These are phyloP conservation scores for Rugalucina vietnamica DNA, from an alignment of 2,888 invertebrate species.

Conservation along the genomic window DNA sequence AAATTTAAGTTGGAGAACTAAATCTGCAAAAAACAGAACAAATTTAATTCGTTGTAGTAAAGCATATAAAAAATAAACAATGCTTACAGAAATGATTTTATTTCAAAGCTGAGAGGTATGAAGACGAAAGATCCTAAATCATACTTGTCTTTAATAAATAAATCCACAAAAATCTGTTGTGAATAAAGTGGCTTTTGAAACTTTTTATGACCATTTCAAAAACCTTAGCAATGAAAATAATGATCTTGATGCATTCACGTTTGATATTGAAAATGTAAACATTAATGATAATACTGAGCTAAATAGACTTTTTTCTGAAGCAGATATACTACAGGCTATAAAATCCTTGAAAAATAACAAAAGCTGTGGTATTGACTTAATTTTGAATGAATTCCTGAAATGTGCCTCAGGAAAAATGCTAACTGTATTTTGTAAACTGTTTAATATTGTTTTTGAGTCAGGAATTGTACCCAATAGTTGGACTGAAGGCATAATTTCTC, in stretches of 20 bases:
- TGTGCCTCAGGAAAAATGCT: conserved; percentile 1
- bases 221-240: background rate
- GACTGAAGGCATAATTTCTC: background rate
- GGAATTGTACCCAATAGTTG: background rate
- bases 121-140: background rate
- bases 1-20: background rate
- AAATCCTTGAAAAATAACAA: background rate
- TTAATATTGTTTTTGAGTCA: background rate
- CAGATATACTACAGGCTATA: background rate
- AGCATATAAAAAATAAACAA: background rate
- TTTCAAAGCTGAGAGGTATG: background rate
- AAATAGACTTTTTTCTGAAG: background rate
- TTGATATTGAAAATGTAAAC: background rate
- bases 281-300: background rate
- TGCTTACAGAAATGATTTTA: background rate
- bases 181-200: background rate
- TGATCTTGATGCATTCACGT: background rate
- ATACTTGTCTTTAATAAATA: conserved; percentile 2
- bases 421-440: background rate
- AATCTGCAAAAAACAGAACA: background rate
- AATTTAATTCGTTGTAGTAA: background rate
- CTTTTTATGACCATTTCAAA: conserved; percentile 9
- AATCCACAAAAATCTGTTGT: background rate
- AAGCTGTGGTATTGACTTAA: conserved; percentile 6
- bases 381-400: conserved; percentile 3